Conservation (phyloP, 2,113 vertebrate genomes). For the Tauraco erythrolophus region DNA sequence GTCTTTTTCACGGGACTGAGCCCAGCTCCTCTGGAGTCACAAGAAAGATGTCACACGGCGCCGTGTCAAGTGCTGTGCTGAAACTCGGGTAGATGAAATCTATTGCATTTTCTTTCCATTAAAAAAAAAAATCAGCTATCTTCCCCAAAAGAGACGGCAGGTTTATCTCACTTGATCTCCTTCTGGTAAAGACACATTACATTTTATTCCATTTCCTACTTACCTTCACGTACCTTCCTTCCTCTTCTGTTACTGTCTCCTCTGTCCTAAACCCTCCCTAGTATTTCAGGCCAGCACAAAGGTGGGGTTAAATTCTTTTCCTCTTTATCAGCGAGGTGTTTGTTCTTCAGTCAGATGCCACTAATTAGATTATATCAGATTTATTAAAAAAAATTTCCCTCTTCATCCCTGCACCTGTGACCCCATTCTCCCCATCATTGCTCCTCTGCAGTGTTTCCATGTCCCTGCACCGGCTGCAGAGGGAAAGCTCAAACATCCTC, state of each 20-base stretch:
- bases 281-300: neutral
- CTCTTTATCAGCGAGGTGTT: neutral
- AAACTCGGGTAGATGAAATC: neutral
- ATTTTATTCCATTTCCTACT: neutral
- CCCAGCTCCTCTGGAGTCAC: neutral
- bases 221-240: neutral
- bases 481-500: neutral
- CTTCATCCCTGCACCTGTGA: neutral
- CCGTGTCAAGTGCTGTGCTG: neutral
- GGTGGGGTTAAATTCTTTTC: neutral
- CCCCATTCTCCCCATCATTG: neutral
- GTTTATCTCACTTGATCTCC: conserved; percentile 15
- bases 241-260: neutral
- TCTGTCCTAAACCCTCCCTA: neutral
- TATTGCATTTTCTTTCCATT: neutral
- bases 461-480: neutral
- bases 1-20: neutral
- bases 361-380: neutral
- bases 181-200: neutral
- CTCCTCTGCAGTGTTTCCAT: neutral
- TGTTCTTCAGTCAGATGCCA: neutral
- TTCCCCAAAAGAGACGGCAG: neutral
- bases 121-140: neutral
- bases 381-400: neutral
- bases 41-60: rapidly evolving